These are phyloP conservation scores for Siniperca undulata DNA, from an alignment of 2,797 vertebrate species.

Conservation along the genomic window DNA sequence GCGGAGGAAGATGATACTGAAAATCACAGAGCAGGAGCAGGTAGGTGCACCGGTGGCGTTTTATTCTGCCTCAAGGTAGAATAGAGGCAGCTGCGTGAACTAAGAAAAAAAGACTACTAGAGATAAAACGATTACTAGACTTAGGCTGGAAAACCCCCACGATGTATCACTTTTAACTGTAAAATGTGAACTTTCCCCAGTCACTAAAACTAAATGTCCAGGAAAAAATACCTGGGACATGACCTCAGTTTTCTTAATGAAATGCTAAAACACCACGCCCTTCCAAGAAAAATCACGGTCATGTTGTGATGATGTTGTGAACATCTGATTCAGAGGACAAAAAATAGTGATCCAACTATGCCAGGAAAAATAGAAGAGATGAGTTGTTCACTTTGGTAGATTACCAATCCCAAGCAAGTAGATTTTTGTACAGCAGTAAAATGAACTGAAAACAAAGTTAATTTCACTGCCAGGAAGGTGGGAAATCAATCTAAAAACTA, in stretches of 20 bases:
- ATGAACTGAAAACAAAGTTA: neutral
- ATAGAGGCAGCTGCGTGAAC: constrained; percentile 10
- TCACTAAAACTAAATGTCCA: too few species aligned
- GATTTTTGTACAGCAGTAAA: neutral
- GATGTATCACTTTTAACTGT: neutral
- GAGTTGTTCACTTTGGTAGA: too few species aligned
- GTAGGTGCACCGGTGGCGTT: constrained; percentile 56
- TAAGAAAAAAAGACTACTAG: neutral
- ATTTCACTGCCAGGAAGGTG: neutral
- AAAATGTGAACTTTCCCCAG: neutral
- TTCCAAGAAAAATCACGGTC: too few species aligned
- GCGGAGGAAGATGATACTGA: constrained; percentile 38
- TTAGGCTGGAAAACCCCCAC: neutral
- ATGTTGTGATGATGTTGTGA: too few species aligned
- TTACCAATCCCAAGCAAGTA: too few species aligned
- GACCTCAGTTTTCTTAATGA: neutral
- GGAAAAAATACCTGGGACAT: neutral
- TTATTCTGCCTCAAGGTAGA: constrained; percentile 49
- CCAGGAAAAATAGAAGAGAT: too few species aligned
- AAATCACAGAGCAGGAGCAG: constrained; percentile 52
- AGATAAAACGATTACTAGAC: too few species aligned
- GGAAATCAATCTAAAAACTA: neutral
- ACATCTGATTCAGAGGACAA: too few species aligned
- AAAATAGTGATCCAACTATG: too few species aligned
- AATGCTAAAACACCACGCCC: too few species aligned